Conservation (phyloP, 2,888 invertebrate species). For the Cerastis leucographa region DNA sequence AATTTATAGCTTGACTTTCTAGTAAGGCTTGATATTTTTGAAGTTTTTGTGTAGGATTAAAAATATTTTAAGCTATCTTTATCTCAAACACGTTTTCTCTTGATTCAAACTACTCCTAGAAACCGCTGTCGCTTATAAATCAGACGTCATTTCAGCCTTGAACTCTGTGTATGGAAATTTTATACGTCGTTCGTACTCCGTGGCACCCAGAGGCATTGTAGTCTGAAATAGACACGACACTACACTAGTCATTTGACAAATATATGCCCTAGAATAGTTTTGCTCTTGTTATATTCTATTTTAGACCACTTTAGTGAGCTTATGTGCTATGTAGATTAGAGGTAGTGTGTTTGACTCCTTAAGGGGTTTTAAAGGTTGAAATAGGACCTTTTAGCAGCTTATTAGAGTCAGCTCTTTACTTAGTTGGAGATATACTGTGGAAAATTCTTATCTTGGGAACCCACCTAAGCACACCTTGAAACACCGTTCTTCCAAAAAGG, state of each 20-base stretch:
- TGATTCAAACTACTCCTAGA: neutral
- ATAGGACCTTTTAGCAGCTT: too few species aligned
- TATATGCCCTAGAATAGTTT: slow-evolving; percentile 28
- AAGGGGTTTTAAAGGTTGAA: neutral
- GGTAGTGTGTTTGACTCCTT: neutral
- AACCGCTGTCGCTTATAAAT: slow-evolving; percentile 69
- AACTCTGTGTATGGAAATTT: slow-evolving; percentile 79
- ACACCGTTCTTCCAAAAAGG: neutral
- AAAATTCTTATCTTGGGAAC: neutral
- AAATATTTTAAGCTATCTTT: neutral
- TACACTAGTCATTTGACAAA: slow-evolving; percentile 52
- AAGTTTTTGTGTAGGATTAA: neutral
- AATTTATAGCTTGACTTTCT: neutral
- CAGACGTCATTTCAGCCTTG: slow-evolving; percentile 74
- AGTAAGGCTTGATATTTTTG: neutral
- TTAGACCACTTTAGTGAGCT: slow-evolving; percentile 1
- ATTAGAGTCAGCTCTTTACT: neutral
- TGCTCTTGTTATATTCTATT: slow-evolving; percentile 31
- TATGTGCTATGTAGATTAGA: neutral
- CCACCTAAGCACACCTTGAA: neutral
- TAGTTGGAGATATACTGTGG: neutral
- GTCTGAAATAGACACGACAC: slow-evolving; percentile 61
- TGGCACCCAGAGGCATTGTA: slow-evolving; percentile 63
- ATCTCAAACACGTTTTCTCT: neutral
- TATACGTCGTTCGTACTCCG: slow-evolving; percentile 64